Evolutionary conservation across 2,888 invertebrate genomes (phyloP).

Genomic region (Digitonthophagus gazella): DNA sequence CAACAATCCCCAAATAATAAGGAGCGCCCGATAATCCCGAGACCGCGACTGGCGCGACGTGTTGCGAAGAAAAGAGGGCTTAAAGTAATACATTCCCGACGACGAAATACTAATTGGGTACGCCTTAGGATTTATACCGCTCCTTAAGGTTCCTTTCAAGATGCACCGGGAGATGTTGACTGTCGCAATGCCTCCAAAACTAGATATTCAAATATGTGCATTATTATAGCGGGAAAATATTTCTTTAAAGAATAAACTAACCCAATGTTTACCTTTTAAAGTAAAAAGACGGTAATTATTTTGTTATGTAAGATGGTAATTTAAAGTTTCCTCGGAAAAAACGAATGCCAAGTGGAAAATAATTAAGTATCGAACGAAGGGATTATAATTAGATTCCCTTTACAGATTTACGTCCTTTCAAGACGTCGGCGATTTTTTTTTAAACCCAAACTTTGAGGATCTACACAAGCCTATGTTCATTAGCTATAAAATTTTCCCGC

Average conservation of each 20-base stretch:
- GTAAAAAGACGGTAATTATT: background rate
- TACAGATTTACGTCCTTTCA: too few species aligned
- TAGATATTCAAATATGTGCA: too few species aligned
- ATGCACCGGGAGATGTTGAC: background rate
- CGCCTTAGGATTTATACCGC: background rate
- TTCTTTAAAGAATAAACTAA: background rate
- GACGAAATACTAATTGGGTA: background rate
- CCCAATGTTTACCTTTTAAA: too few species aligned
- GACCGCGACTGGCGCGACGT: background rate
- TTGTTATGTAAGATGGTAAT: background rate
- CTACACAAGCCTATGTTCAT: too few species aligned
- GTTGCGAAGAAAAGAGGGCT: background rate
- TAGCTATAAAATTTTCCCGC: too few species aligned
- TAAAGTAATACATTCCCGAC: background rate
- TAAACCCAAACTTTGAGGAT: too few species aligned
- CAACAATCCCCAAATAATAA: constrained; percentile 9
- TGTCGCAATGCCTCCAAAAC: too few species aligned
- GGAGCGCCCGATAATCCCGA: background rate
- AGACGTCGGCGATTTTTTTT: too few species aligned
- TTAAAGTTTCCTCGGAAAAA: background rate
- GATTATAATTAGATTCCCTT: background rate
- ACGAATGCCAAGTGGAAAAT: background rate
- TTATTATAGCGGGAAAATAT: background rate
- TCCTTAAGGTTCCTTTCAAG: background rate
- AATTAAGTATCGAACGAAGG: background rate